Percentiles rank a stretch among this genome's conserved stretches.
Conservation (phyloP, 2,113 vertebrate genomes). For the Eublepharis macularius region DNA sequence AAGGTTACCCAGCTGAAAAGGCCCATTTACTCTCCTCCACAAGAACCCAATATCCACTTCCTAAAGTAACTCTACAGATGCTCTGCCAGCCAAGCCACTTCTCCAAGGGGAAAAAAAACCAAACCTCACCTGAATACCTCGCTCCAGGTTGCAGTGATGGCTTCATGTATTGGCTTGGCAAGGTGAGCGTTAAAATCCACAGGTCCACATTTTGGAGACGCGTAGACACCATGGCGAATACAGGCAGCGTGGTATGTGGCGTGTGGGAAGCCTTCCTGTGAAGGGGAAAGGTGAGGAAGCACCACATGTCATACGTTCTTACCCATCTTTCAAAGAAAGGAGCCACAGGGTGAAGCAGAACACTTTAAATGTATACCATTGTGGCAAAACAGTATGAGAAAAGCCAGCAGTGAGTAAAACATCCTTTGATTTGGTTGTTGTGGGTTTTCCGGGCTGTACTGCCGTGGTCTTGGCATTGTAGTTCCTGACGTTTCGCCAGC, state of each 20-base stretch:
- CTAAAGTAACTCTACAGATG: background rate
- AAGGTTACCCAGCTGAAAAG: background rate
- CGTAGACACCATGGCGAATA: slow-evolving; percentile 13
- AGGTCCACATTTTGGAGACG: background rate
- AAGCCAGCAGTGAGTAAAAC: too few species aligned
- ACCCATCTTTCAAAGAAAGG: too few species aligned
- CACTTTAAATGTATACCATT: too few species aligned
- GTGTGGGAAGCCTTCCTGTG: background rate
- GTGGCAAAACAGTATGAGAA: too few species aligned
- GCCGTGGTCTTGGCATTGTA: too few species aligned
- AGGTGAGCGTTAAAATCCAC: slow-evolving; percentile 42
- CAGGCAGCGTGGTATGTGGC: slow-evolving; percentile 19
- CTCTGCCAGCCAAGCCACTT: too few species aligned
- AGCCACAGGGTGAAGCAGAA: too few species aligned
- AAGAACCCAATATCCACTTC: background rate
- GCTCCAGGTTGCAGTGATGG: background rate
- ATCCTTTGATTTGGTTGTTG: too few species aligned
- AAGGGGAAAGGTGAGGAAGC: background rate
- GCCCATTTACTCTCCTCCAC: background rate
- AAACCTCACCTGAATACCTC: slow-evolving; percentile 29
- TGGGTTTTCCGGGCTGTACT: too few species aligned
- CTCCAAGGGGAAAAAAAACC: too few species aligned
- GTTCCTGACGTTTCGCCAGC: too few species aligned
- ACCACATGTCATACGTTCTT: too few species aligned
- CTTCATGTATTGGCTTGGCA: background rate